Evolutionary conservation across 2,113 vertebrate species (phyloP).

Genomic region (Ivindomyrus marchei): DNA sequence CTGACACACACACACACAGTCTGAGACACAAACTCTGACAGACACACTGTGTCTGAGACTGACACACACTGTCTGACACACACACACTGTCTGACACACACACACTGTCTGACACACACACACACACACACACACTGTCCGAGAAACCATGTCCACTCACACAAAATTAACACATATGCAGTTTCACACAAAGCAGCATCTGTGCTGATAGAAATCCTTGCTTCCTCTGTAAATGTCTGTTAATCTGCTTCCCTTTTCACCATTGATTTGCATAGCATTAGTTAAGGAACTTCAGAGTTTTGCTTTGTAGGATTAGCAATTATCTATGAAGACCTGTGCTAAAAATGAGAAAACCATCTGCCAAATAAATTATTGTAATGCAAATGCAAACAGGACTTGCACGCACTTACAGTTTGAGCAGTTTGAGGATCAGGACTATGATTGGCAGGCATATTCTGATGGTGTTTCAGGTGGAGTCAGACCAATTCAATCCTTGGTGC

Average conservation of each 20-base stretch:
- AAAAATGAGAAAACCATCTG: background rate
- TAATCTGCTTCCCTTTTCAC: background rate
- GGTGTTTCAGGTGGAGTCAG: background rate
- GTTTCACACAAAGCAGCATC: background rate
- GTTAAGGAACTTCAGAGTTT: background rate
- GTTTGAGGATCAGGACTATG: background rate
- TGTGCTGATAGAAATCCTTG: background rate
- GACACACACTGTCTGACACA: background rate
- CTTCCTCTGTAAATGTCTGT: background rate
- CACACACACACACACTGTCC: background rate
- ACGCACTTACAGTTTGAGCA: background rate
- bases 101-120: background rate
- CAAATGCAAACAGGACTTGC: background rate
- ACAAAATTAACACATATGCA: background rate
- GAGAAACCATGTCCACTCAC: background rate
- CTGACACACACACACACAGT: background rate
- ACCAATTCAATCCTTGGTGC: background rate
- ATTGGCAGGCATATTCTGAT: background rate
- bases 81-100: background rate
- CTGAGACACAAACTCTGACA: background rate
- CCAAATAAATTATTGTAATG: background rate
- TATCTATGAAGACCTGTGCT: background rate
- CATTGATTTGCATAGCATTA: background rate
- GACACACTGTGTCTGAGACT: background rate
- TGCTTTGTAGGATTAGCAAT: background rate